These are phyloP conservation scores for Rhinogobius similis DNA, from an alignment of 2,113 vertebrate species.

Conservation along the genomic window DNA sequence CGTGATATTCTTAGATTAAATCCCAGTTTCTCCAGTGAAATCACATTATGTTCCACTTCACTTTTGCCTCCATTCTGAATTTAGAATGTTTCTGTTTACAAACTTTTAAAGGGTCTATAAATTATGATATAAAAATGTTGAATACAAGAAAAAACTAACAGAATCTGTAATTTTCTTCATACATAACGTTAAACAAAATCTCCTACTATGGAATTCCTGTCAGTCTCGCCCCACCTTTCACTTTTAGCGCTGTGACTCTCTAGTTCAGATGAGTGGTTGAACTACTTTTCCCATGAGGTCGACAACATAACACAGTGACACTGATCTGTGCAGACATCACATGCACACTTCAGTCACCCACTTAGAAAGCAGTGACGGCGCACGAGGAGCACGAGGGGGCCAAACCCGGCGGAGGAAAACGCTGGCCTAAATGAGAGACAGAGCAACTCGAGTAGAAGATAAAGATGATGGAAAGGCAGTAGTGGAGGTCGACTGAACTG, in stretches of 20 bases:
- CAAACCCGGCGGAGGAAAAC: slow-evolving; percentile 30
- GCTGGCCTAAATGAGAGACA: slow-evolving; percentile 64
- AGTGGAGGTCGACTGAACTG: no score
- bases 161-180: no score
- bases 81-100: no score
- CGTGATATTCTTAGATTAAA: no score
- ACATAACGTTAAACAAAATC: no score
- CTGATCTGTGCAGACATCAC: slow-evolving; percentile 42
- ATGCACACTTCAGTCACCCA: slow-evolving; percentile 25
- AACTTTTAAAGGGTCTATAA: no score
- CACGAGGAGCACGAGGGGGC: slow-evolving; percentile 38
- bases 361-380: slow-evolving; percentile 23
- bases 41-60: no score
- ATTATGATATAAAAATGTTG: no score
- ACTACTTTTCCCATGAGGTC: neutral
- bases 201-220: no score
- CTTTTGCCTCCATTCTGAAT: no score
- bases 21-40: no score
- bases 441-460: slow-evolving; percentile 56
- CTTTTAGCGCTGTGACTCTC: neutral
- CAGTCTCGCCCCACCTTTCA: neutral
- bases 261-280: slow-evolving; percentile 10
- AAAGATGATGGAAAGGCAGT: slow-evolving; percentile 34
- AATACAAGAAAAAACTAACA: no score
- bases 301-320: slow-evolving; percentile 38